Base-by-base conservation (phyloP, 2,113 vertebrate genomes). In the Hyla sarda region DNA sequence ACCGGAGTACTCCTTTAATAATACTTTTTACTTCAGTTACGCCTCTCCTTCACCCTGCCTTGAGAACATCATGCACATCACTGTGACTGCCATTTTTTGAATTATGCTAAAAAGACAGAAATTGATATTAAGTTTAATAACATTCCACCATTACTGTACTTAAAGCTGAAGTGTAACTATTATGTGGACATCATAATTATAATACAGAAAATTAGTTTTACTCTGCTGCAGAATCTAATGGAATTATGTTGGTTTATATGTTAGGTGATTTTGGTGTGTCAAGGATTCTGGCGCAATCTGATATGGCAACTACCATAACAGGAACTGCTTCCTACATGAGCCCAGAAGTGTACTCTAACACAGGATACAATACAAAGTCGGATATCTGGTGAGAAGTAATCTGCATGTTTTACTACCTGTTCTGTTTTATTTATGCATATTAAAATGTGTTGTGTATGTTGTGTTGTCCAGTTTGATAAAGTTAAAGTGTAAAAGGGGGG, bases 221-320 rank as follows among this genome's bases (percentile, higher is more conserved):
- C 11, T 32, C 13, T 19, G 30, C 34, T 10, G 67, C 17, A 17
- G 19, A n/a, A 3, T 47, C 1, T 41, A 8, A 71, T 71, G 14
- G 8, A 47, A 45, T 82, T 32, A 19, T 48, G 21, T 45, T 50
- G 16, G 1, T 85, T 69, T 78, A 10, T 77, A 28, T 6, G 2
- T 10, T 75, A 88, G 88, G 88, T 78, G 88, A 88, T 60, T 88
- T 88, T 83, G 88, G 88, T 5, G 88, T 88, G 45, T 88, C 88
- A 1, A 84, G 88, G 7, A 48, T 88, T 2, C 79, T 88, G 16
- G 52, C 69, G 1, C 37, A 84, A 79, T 45, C 82, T 2, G 88
- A 88, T 16, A 65, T 82, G 76, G 88, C 88, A 19, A 87, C 69
- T 23, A 87, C 88, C 5, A 60, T 88, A 48, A 88, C 88, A 19